Evolutionary conservation across 2,888 invertebrate species (phyloP), one percentile per base, ranked within the genome.

Genomic region (Drosophila anomalipes): DNA sequence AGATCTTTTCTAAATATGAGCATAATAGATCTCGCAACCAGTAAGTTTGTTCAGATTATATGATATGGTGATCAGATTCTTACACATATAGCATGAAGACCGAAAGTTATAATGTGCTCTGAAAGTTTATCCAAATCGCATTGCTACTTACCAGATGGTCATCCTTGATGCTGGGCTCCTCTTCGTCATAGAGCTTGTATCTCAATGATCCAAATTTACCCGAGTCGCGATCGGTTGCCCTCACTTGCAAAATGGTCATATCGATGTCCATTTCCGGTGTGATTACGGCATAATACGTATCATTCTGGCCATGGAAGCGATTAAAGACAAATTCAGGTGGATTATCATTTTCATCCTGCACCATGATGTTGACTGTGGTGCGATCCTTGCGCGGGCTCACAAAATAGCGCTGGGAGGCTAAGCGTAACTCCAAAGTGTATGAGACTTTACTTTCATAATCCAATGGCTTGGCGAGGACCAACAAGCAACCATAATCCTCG

Each of bases 341-440:
- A 92, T 98, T 98, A 92, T 99, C 98, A 92, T 99, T 99, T 1
- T 97, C 96, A 92, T 99, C 98, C 70, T 93, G 93, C 1, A 99
- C 96, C 77, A 97, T 96, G 0, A 99, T 95, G 77, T 96, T 96
- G 0, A 98, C 95, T 84, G 95, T 95, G 0, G 97, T 96, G 30
- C 95, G 95, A 83, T 96, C 96, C 77, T 95, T 95, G 49, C 96
- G 96, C 0, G 96, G 96, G 93, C 97, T 97, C 33, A 97, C 95
- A 7, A 97, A 95, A 3, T 97, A 97, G 76, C 97, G 96, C 35
- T 97, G 94, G 0, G 98, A 97, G 79, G 96, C 96, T 0, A 98
- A 94, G 82, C 96, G 95, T 16, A 98, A 95, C 91, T 96, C 96
- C 52, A 98, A 93, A 4, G 95, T 95, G 90, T 97, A 98, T 74